These are phyloP conservation scores for Echinarachnius parma DNA, from an alignment of 53 echinoderm and acorn worm species.

Conservation along the genomic window DNA sequence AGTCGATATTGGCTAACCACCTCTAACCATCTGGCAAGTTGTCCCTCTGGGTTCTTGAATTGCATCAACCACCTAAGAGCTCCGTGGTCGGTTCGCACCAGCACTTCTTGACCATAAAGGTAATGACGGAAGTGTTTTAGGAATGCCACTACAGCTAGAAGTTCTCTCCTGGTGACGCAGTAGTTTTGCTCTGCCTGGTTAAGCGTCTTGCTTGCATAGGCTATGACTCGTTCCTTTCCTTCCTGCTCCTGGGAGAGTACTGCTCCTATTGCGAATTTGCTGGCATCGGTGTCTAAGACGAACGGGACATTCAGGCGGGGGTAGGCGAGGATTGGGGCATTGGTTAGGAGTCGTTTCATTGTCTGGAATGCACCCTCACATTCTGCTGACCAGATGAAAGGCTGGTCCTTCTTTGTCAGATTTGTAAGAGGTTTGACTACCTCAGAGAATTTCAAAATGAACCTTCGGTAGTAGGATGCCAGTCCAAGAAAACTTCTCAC, in stretches of 20 bases:
- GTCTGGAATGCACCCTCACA: background rate
- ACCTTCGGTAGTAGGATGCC: conserved; percentile 18
- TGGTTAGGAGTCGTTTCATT: background rate
- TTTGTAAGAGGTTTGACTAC: conserved; percentile 2
- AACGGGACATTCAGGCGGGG: background rate
- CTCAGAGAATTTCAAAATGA: conserved; percentile 5
- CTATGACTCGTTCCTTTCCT: conserved; percentile 2
- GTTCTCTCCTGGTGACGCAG: conserved; percentile 33
- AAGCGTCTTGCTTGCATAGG: conserved; percentile 11
- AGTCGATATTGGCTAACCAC: conserved; percentile 8
- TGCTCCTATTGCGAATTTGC: conserved; percentile 16
- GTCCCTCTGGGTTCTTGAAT: conserved; percentile 37
- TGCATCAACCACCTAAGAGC: conserved; percentile 32
- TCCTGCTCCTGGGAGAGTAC: conserved; percentile 11
- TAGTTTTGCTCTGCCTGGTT: conserved; percentile 15
- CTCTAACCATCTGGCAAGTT: conserved; percentile 34
- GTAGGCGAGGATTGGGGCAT: conserved; percentile 18
- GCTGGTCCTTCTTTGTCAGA: conserved; percentile 17
- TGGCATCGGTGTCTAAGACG: conserved; percentile 14
- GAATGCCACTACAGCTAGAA: conserved; percentile 7
- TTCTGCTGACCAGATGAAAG: conserved; percentile 6
- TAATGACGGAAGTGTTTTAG: conserved; percentile 37
- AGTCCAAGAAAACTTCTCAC: conserved; percentile 17
- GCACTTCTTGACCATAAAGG: conserved; percentile 12
- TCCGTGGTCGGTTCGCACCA: conserved; percentile 29